Conservation (phyloP, 2,113 vertebrate genomes). For the Penelope pileata region DNA sequence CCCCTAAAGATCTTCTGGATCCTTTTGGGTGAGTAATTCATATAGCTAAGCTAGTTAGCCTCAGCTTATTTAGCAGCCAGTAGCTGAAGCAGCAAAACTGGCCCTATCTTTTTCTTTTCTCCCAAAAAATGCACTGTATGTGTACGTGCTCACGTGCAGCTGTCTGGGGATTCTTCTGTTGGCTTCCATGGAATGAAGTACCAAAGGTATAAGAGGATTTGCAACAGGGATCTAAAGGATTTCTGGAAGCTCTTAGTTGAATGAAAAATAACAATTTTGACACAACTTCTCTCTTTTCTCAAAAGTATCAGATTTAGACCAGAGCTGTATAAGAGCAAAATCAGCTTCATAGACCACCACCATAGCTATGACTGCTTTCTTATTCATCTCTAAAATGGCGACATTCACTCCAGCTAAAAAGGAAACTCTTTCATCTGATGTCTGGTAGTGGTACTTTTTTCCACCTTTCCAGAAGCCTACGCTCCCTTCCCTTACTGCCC, state of each 20-base stretch:
- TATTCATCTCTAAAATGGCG: not conserved
- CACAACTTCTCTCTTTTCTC: not conserved
- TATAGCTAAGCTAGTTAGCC: not conserved
- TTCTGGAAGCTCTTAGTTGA: not conserved
- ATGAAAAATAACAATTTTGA: not conserved
- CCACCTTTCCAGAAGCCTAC: not conserved
- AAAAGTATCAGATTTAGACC: not conserved
- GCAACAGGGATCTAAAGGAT: not conserved
- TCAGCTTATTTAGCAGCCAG: not conserved
- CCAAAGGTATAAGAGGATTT: not conserved
- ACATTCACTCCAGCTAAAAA: not conserved
- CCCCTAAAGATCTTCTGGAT: not conserved
- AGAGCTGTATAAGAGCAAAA: not conserved
- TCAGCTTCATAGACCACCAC: not conserved
- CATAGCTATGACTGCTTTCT: not conserved
- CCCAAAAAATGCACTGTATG: not conserved
- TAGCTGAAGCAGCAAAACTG: not conserved
- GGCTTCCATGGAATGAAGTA: not conserved
- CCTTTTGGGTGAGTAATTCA: not conserved
- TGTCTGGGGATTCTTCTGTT: not conserved
- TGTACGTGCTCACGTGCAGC: not conserved
- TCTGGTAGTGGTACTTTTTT: not conserved
- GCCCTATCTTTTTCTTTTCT: not conserved
- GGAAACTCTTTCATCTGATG: not conserved
- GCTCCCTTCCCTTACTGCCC: not conserved